Percentiles rank a stretch among this genome's conserved stretches.
Conservation (phyloP, 2,113 vertebrate genomes). For the Tretioscincus oriximinensis region DNA sequence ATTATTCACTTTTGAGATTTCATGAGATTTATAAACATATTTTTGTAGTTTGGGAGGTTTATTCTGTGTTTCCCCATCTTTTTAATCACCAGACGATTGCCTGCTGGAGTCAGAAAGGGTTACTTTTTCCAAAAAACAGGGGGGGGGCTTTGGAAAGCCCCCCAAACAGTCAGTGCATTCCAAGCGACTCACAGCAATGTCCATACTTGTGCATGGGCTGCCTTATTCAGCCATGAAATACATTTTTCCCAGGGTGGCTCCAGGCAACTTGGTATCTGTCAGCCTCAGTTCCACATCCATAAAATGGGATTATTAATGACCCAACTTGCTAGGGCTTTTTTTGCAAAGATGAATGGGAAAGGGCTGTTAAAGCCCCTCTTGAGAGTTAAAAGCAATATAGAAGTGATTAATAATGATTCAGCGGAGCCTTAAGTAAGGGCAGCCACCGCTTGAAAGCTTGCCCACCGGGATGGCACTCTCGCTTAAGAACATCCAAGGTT, state of each 20-base stretch:
- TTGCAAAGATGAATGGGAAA: background rate
- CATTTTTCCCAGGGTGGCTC: background rate
- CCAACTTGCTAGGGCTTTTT: background rate
- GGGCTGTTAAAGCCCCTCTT: background rate
- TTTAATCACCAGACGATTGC: background rate
- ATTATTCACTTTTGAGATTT: too few relatives aligned
- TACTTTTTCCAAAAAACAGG: background rate
- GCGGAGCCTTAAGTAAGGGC: background rate
- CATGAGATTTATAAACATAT: too few relatives aligned
- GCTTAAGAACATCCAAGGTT: background rate
- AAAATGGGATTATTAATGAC: slow-evolving; percentile 32
- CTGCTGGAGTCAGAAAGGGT: background rate
- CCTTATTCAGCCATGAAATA: background rate
- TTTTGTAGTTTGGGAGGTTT: too few relatives aligned
- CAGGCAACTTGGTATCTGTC: slow-evolving; percentile 16
- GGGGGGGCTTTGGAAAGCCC: background rate
- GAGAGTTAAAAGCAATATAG: background rate
- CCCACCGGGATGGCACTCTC: background rate
- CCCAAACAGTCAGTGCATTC: background rate
- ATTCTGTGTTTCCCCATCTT: too few relatives aligned
- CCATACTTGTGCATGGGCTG: background rate
- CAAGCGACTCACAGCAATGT: background rate
- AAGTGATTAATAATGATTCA: background rate
- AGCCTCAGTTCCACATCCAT: slow-evolving; percentile 19
- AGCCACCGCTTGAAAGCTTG: background rate